Percentiles rank a stretch among this genome's conserved stretches.
Conservation (phyloP, 2,797 vertebrate species). For the Paramormyrops hopkinsi region DNA sequence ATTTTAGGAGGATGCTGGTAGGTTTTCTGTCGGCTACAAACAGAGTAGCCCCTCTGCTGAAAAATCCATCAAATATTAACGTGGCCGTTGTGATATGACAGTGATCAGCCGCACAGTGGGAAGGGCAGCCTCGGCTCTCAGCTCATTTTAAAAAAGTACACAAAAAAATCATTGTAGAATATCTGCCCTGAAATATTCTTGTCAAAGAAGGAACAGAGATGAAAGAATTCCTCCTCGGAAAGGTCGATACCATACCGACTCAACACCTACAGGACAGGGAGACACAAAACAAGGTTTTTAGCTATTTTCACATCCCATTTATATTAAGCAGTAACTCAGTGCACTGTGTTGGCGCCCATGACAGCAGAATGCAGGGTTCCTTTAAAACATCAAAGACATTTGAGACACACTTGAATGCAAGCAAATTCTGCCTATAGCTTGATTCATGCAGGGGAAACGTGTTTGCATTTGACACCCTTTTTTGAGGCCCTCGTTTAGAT, state of each 20-base stretch:
- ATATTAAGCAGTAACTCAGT: not conserved
- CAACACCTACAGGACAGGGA: slow-evolving; percentile 52
- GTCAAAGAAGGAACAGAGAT: slow-evolving; percentile 63
- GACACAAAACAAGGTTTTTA: not conserved
- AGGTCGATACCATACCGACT: slow-evolving; percentile 49
- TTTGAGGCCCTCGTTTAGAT: not conserved
- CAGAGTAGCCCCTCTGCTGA: not conserved
- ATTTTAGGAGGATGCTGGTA: not conserved
- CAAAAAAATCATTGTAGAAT: slow-evolving; percentile 67
- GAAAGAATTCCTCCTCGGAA: slow-evolving; percentile 63
- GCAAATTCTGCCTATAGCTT: not conserved
- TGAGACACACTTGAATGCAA: not conserved
- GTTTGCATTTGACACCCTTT: slow-evolving; percentile 1
- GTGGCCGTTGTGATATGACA: not conserved
- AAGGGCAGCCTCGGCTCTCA: not conserved
- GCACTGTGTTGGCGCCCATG: not conserved
- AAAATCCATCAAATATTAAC: slow-evolving; percentile 17
- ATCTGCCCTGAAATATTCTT: slow-evolving; percentile 57
- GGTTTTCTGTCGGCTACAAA: not conserved
- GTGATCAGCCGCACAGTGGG: not conserved
- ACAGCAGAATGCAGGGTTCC: not conserved
- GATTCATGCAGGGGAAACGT: not conserved
- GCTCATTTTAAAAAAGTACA: slow-evolving; percentile 53
- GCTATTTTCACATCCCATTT: not conserved
- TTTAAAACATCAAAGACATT: not conserved